Evolutionary conservation across 2,888 invertebrate species (phyloP).

Genomic region (Ophraella communa): DNA sequence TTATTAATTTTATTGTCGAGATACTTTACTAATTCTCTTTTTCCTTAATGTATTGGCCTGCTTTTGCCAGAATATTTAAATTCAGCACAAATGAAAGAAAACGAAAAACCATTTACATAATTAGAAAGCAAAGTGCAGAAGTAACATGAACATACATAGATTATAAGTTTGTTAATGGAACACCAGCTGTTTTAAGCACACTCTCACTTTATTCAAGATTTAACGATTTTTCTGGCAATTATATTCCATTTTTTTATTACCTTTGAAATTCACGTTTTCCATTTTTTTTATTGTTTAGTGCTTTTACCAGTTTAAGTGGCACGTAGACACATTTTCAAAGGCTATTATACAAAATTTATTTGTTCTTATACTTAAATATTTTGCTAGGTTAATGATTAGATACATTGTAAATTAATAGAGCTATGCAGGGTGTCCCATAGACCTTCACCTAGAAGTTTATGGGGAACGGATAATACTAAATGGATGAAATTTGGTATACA

Average conservation of each 20-base stretch:
- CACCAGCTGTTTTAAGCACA: conserved; percentile 50
- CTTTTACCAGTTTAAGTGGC: conserved; percentile 13
- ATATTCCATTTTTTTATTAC: conserved; percentile 35
- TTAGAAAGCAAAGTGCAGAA: conserved; percentile 42
- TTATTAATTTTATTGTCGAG: too few species aligned
- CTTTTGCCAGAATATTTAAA: too few species aligned
- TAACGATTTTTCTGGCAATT: conserved; percentile 34
- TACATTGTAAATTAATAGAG: too few species aligned
- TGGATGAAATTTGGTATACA: too few species aligned
- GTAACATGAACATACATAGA: conserved; percentile 47
- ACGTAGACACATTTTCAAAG: background rate
- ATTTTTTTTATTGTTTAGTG: conserved; percentile 23
- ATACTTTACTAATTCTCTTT: too few species aligned
- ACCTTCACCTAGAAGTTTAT: too few species aligned
- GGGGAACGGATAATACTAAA: too few species aligned
- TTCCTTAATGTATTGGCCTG: too few species aligned
- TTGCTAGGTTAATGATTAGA: too few species aligned
- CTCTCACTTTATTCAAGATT: conserved; percentile 46
- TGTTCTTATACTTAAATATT: too few species aligned
- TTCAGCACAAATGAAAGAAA: conserved; percentile 12
- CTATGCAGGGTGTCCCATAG: too few species aligned
- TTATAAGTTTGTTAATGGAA: conserved; percentile 48
- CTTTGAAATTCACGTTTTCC: conserved; percentile 34
- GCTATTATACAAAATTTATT: too few species aligned
- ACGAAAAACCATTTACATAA: conserved; percentile 26